Evolutionary conservation across 2,888 invertebrate species (phyloP), one percentile per base, ranked within the genome.

Genomic region (Epicampocera succincta): DNA sequence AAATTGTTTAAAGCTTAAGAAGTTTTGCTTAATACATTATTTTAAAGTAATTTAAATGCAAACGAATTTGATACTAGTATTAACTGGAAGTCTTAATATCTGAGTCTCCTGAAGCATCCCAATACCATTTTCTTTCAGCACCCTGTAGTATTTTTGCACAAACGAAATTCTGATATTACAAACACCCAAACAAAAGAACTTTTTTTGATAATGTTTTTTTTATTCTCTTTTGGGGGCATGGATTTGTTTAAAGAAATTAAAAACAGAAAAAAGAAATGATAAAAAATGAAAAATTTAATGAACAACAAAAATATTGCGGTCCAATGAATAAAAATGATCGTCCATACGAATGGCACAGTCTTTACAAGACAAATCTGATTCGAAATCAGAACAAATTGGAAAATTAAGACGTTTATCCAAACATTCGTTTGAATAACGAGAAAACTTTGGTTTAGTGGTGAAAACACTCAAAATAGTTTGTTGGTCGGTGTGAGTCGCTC

Each of bases 401-500:
- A 42, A 54, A 76, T 15, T 42, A 15, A 52, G 40, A 52, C 13
- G 21, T 38, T 76, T 52, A 68, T 61, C 38, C 33, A 69, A 69
- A 61, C 54, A 76, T 33, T 58, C 1, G n/a, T 29, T 12, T 15
- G 1, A 33, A 65, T 25, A 44, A 8, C n/a, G 46, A 17, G 25
- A 69, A 65, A 73, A 44, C 48, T 33, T 1, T 50, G 25, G n/a
- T 50, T 40, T 42, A 61, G 69, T 71, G 74, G 77, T 78, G 78
- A 66, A 82, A 71, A 82, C 66, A 19, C 0, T 63, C 38, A 19
- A 54, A 60, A 60, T 52, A 38, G 52, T 75, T 66, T 40, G 33
- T 33, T 33, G 3, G 29, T 29, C 3, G 3, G 29, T 29, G 29
- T 29, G 29, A 4, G 29, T 33, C 52, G 68, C n/a, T 68, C 52